Evolutionary conservation across 2,113 vertebrate species (phyloP), one percentile per base, ranked within the genome.

Genomic region (Zosterops borbonicus): DNA sequence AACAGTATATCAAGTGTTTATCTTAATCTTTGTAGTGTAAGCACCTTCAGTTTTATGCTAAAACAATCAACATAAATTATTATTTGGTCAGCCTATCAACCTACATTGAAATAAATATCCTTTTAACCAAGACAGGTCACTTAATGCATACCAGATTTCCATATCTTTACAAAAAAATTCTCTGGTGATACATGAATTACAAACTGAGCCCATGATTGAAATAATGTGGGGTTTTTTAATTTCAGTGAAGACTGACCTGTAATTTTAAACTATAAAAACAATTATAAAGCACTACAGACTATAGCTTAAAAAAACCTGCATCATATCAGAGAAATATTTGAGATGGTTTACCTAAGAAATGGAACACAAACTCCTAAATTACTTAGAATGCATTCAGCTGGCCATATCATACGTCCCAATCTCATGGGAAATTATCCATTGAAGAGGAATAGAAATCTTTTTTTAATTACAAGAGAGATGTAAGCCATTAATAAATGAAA

Each of bases 71-170:
- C 87, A 92, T 93, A 93, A 73, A 88, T 96, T 92, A 97, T 80
- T 93, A 92, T 96, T 94, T 95, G 93, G 85, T 82, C 85, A 90
- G 62, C 58, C 64, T 90, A 79, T 41, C 65, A 74, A 79, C 49
- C 85, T 93, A 84, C 20, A 49, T 35, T 53, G 80, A 96, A 97
- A 97, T 97, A 98, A 97, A 96, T 97, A 97, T 55, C 91, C 42
- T 64, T 95, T 90, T 60, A 84, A 77, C 33, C 22, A 79, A 24
- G 87, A 96, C 90, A 94, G 86, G 50, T 65, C 70, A 80, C 16
- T 86, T 92, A 91, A 95, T 80, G 29, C 41, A 84, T 60, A 92
- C 46, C 35, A 87, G 77, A 94, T 84, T 74, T 65, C 67, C 22
- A 12, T 20, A 79, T 4, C 16, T 85, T 78, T 58, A 50, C 23